These are phyloP conservation scores for Tupaia tana DNA, from an alignment of 2,113 vertebrate species.

Conservation along the genomic window DNA sequence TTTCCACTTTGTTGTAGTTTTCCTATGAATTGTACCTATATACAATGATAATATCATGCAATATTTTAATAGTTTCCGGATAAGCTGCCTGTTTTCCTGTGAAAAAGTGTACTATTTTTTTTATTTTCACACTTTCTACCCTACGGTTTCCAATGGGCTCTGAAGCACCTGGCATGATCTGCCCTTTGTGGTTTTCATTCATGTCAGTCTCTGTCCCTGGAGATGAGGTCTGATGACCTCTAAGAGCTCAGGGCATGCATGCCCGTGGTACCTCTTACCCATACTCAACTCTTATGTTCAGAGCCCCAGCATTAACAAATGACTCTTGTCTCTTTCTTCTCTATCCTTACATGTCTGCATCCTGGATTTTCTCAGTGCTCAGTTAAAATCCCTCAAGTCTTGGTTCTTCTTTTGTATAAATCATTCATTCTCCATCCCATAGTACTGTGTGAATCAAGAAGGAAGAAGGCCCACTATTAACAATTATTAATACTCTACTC, in stretches of 20 bases:
- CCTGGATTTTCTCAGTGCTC: neutral
- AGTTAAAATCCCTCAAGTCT: neutral
- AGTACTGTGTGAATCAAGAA: neutral
- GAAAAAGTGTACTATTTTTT: no score
- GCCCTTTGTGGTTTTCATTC: neutral
- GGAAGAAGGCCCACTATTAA: neutral
- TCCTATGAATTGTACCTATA: neutral
- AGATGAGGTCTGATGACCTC: neutral
- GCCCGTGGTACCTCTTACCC: no score
- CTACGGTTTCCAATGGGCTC: neutral
- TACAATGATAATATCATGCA: neutral
- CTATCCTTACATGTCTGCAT: neutral
- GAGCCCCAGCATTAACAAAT: neutral
- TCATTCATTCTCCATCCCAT: neutral
- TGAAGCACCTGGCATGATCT: neutral
- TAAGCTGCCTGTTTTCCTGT: neutral
- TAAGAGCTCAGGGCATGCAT: neutral
- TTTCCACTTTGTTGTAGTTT: neutral
- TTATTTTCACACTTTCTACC: no score
- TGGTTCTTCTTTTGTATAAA: neutral
- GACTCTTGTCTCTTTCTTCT: neutral
- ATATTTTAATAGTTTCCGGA: neutral
- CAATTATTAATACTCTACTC: neutral
- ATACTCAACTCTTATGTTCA: neutral
- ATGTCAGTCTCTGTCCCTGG: neutral